Base-by-base conservation (phyloP, 1,140 invertebrate species). In the Penaeus vannamei region DNA sequence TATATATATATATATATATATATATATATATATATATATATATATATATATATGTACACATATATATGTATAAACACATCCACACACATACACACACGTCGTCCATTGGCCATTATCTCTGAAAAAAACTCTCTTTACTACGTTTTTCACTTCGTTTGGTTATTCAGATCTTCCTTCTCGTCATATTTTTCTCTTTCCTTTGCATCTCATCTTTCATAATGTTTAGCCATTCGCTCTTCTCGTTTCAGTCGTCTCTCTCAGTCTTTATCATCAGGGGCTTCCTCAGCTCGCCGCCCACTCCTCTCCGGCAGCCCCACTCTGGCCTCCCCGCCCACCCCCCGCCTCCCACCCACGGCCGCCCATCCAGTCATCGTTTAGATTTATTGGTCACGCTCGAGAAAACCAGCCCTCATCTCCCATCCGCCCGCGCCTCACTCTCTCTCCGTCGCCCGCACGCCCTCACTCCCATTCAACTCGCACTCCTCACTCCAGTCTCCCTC, bases 311-410 rank as follows among this genome's bases (percentile, higher is more conserved):
- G 36, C 72, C 53, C 32, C 84, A 42, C 59, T 59, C 62, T 76
- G n/a, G 66, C 53, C 69, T 59, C 59, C 84, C 23, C 85, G 60
- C 60, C 17, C 29, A 60, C 53, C 23, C 76, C 59, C 46, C 62
- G 8, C 29, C 29, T 53, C 87, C 80, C 81, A 59, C 87, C 81
- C 81, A 83, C 87, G 76, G 59, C 46, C 86, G 80, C 81, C 81
- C 87, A 84, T 84, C 82, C 87, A 88, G 69, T 84, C 81, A 88
- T 76, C 66, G 82, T 23, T 53, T 59, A 84, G 87, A 88, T 88
- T 88, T 88, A 88, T 88, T 81, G 82, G 87, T 84, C 87, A 88
- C 87, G 87, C 86, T 88, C 66, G 62, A 83, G 62, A 88, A 88
- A 66, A 80, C 86, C 86, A 83, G 66, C 86, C 62, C 69, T 53